Base-by-base conservation (phyloP, 2,113 vertebrate species). In the Henicopernis longicauda region DNA sequence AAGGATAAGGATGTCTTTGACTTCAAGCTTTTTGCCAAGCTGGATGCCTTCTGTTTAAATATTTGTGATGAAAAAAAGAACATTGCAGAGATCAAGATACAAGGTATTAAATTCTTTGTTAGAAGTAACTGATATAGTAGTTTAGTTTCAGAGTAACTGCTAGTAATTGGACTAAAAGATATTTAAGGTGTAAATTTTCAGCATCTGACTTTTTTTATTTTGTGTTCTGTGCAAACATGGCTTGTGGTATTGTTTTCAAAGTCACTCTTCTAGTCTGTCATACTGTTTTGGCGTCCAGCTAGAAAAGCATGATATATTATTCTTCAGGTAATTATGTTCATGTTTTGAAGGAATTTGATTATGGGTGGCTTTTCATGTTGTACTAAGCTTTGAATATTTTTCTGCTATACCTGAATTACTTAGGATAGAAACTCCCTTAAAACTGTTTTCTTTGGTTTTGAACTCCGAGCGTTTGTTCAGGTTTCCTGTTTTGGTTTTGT, bases 71-170 rank as follows among this genome's bases (percentile, higher is more conserved):
- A 99, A 69, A 97, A 97, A 82, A 94, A 92, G 93, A 99, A 96
- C 97, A 99, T 99, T 70, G 99, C 99, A 38, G 99, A 99, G 97
- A 99, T 99, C 97, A 98, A 98, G 96, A 98, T 99, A 79, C 98
- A 99, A 98, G 99, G 99, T 99, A 98, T 95, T 80, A 44, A 42
- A 29, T 83, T 81, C 8, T 81, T 78, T 34, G 11, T 49, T 92
- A 62, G 34, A 55, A 52, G 8, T 65, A 63, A 80, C 40, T 86
- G 3, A 18, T 73, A 11, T 47, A 10, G 11, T 77, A 77, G 11
- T 65, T 85, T 8, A 40, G 7, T 63, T 82, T 73, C 44, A 69
- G 69, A 80, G 23, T 38, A 74, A 22, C 38, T 76, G 20, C n/a
- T 76, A 27, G 27, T 80, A 59, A 21, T 69, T 69, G 22, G 13